Base-by-base conservation (phyloP, 2,888 invertebrate genomes). In the Alitta virens region DNA sequence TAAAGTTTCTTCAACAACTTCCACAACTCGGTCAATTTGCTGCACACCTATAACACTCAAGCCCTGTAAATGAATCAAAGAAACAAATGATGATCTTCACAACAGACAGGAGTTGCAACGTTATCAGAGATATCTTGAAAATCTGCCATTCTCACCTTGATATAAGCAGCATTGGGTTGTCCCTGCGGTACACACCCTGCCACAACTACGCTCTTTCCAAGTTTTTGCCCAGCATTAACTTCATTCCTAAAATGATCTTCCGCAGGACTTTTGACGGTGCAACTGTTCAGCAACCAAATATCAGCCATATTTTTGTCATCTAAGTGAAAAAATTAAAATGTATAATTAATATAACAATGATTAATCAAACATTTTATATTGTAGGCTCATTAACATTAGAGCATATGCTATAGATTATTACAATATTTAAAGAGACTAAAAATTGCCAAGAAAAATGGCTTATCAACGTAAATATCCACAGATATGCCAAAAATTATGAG, bases 171-270 rank as follows among this genome's bases (percentile, higher is more conserved):
- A 60, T 79, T 80, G 5, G 85, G 85, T 40, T 84, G 83, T 0
- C 95, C 96, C 83, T 97, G 97, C 0, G 97, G 94, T 5, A 98
- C 97, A 82, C 98, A 99, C 0, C 98, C 98, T 0, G 98, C 95
- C n/a, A 97, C 88, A 1, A 99, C 95, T 18, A 98, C 87, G 71
- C 89, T 88, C 72, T 94, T 92, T 0, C 91, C 91, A 1, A 85
- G 84, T 27, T 86, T 86, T 72, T 86, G 86, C 0, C 91, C 95
- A 5, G 87, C 83, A 67, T 67, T 76, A 56, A 97, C 83, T 65
- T 84, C 84, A 85, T 96, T 96, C 66, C 91, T 88, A 84, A 97
- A 90, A 84, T 96, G 92, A 78, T 94, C 94, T 79, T 99, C 98
- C 0, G 96, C 91, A 0, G 99, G 99, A 80, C 89, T 96, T 82